Evolutionary conservation across 2,797 vertebrate species (phyloP).

Genomic region (Centroberyx gerrardi): DNA sequence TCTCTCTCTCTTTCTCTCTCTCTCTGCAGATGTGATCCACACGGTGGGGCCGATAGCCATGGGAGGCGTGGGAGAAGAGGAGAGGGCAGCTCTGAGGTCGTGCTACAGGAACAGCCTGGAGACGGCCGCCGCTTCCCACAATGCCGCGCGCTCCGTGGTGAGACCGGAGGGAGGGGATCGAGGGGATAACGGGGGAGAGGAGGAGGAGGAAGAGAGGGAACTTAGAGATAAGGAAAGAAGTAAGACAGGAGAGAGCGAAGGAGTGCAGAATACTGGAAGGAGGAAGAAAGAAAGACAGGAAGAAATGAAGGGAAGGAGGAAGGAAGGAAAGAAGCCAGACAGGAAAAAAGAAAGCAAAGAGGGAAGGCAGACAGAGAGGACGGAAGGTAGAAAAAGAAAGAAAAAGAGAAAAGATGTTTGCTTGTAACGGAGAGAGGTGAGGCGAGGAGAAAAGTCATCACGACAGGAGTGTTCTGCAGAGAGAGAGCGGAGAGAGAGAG

Average conservation of each 20-base stretch:
- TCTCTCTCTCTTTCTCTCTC: conserved; percentile 22
- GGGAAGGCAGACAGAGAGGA: background rate
- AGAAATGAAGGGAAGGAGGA: background rate
- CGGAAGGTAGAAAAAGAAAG: background rate
- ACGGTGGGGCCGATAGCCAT: conserved; percentile 90
- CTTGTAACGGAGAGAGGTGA: background rate
- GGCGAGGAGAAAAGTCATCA: conserved; percentile 13
- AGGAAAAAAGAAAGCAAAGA: background rate
- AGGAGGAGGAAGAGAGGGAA: background rate
- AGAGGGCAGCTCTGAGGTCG: conserved; percentile 84
- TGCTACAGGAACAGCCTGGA: conserved; percentile 90
- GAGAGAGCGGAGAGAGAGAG: background rate
- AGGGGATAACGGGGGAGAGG: background rate
- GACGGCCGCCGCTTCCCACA: conserved; percentile 67
- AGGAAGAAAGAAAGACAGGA: background rate
- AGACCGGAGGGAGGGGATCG: conserved; percentile 52
- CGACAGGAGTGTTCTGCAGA: conserved; percentile 28
- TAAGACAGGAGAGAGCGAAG: background rate
- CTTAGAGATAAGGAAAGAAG: background rate
- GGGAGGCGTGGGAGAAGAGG: conserved; percentile 82
- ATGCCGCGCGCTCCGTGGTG: conserved; percentile 87
- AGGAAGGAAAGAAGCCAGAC: background rate
- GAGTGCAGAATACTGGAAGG: background rate
- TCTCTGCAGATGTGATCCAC: conserved; percentile 90
- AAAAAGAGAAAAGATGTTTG: background rate